Evolutionary conservation across 2,888 invertebrate genomes (phyloP).

Genomic region (Psococerastis gibbosa): DNA sequence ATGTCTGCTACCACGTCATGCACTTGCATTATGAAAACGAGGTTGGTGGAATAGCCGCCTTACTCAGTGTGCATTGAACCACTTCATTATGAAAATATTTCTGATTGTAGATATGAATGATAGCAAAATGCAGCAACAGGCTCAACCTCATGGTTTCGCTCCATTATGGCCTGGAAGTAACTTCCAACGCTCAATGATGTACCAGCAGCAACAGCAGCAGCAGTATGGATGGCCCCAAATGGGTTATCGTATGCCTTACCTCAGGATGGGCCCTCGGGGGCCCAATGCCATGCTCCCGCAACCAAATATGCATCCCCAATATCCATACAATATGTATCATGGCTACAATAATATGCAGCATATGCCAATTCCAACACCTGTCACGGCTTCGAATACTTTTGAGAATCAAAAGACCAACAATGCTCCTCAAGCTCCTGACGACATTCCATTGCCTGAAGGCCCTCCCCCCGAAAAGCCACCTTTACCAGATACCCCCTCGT

Average conservation of each 20-base stretch:
- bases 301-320: not conserved
- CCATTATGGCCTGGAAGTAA: not conserved
- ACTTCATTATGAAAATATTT: too few species aligned
- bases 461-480: not conserved
- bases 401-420: not conserved
- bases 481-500: not conserved
- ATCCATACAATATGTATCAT: too few species aligned
- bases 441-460: constrained; percentile 3
- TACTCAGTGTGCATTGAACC: too few species aligned
- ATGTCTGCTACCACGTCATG: too few species aligned
- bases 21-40: too few species aligned
- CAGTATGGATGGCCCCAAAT: not conserved
- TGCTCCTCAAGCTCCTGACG: not conserved
- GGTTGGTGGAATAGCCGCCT: too few species aligned
- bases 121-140: not conserved
- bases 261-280: not conserved
- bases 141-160: not conserved
- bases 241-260: not conserved
- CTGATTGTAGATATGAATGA: not conserved
- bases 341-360: not conserved
- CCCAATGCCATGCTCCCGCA: not conserved
- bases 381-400: too few species aligned
- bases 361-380: not conserved
- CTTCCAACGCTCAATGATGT: not conserved
- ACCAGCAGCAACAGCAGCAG: not conserved